Percentiles rank a stretch among this genome's conserved stretches.
Conservation (phyloP, 92 coral and sea anemone species). For the Epizoanthus ramosus region DNA sequence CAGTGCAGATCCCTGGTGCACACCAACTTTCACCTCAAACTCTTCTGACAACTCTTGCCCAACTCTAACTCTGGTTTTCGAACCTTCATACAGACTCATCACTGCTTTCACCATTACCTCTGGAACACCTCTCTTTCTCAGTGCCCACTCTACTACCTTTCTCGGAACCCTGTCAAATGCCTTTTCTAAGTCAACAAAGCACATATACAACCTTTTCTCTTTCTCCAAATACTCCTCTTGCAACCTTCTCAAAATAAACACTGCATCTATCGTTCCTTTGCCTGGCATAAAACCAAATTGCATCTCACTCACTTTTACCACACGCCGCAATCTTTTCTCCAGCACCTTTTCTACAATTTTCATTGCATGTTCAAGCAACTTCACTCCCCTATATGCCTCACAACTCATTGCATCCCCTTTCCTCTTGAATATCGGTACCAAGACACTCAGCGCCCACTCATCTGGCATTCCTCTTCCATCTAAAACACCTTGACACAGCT, state of each 20-base stretch:
- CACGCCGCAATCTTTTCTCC: neutral
- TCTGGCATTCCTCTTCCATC: constrained; percentile 16
- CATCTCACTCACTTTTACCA: constrained; percentile 23
- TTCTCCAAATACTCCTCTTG: constrained; percentile 30
- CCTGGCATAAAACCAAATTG: constrained; percentile 47
- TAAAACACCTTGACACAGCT: constrained; percentile 19
- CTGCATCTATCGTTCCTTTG: constrained; percentile 40
- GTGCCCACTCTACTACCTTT: constrained; percentile 39
- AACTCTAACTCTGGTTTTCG: constrained; percentile 35
- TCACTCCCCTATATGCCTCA: constrained; percentile 29
- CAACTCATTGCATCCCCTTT: neutral
- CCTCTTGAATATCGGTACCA: neutral
- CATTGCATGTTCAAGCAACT: constrained; percentile 41
- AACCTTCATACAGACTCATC: constrained; percentile 27
- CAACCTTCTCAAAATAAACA: constrained; percentile 27
- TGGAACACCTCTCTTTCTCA: constrained; percentile 41
- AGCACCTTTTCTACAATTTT: constrained; percentile 7
- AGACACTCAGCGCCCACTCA: constrained; percentile 30
- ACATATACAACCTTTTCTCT: constrained; percentile 30
- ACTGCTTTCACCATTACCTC: constrained; percentile 34
- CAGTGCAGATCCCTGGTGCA: constrained; percentile 50
- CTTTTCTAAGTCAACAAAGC: constrained; percentile 32
- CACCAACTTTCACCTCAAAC: constrained; percentile 40
- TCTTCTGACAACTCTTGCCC: constrained; percentile 16
- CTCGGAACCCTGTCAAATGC: constrained; percentile 45